These are phyloP conservation scores for Drosophila nigritarsus DNA, from an alignment of 2,888 invertebrate species.

Conservation along the genomic window DNA sequence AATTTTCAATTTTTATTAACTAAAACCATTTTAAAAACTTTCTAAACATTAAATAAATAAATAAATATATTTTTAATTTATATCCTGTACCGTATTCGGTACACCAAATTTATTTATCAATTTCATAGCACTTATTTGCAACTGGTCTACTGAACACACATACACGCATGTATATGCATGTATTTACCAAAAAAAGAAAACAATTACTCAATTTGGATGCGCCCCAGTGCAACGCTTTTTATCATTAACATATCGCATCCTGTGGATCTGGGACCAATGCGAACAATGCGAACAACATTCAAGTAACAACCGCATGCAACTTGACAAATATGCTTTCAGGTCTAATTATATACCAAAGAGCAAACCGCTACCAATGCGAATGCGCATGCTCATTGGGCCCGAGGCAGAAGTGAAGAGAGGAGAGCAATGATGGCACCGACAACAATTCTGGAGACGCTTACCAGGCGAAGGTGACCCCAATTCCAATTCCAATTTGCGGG, in stretches of 20 bases:
- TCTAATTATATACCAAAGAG: constrained; percentile 70
- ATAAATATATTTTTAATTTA: neutral
- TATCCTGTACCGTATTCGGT: neutral
- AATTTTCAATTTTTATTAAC: neutral
- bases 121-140: neutral
- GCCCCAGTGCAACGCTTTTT: constrained; percentile 58
- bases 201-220: constrained; percentile 68
- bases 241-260: constrained; percentile 78
- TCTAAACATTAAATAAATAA: neutral
- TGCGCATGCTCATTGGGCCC: constrained; percentile 62
- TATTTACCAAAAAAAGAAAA: constrained; percentile 37
- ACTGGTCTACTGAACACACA: neutral
- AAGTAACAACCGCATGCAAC: constrained; percentile 55
- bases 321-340: constrained; percentile 78
- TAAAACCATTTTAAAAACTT: neutral
- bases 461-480: constrained; percentile 60
- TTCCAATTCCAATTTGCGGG: constrained; percentile 34
- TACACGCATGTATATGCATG: neutral
- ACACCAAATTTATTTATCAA: neutral
- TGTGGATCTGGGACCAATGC: constrained; percentile 58
- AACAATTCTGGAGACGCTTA: constrained; percentile 26
- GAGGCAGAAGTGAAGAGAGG: constrained; percentile 18
- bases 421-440: constrained; percentile 19
- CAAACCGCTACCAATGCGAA: constrained; percentile 33
- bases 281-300: constrained; percentile 28